Evolutionary conservation across 1,140 invertebrate genomes (phyloP), one percentile per base, ranked within the genome.

Genomic region (Drosophila novamexicana): DNA sequence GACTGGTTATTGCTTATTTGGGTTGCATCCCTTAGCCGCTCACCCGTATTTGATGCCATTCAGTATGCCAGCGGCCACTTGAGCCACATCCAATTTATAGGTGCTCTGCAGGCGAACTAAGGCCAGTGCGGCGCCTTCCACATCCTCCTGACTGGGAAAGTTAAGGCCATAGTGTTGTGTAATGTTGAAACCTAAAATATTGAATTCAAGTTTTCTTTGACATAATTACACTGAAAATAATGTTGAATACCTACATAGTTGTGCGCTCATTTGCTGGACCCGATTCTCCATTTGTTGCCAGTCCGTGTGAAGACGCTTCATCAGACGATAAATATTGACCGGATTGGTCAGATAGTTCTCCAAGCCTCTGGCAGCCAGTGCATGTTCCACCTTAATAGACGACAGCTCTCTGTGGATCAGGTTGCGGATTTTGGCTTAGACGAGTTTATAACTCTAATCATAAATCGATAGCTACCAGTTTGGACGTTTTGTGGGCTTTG

Each of bases 51-150:
- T 95, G 22, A 97, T 94, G 9, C 97, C 97, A 88, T 97, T 96
- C 40, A 99, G 93, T 77, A 97, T 95, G 18, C 99, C 99, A 56
- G 96, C 94, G 7, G 98, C 97, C 64, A 99, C 94, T 52, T 97
- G 96, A 6, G 95, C 93, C 16, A 98, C 98, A 52, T 98, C 96
- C 36, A 99, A 94, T 73, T 97, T 95, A 93, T 99, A 99, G n/a
- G 98, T 99, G 91, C 99, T 98, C 93, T 99, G 98, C 14, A 99
- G 94, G 69, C 98, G 94, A 66, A 98, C 97, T 59, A 99, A 94
- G 29, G 98, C 98, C 54, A 96, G 95, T 3, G 98, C 98, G 9
- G 98, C 98, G 0, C 98, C 99, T 82, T 96, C 96, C 47, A 99
- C 93, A 93, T 99, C 98, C 93, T 98, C 97, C 70, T 97, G 94